Evolutionary conservation across 2,888 invertebrate species (phyloP).

Genomic region (Sinelater perroti): DNA sequence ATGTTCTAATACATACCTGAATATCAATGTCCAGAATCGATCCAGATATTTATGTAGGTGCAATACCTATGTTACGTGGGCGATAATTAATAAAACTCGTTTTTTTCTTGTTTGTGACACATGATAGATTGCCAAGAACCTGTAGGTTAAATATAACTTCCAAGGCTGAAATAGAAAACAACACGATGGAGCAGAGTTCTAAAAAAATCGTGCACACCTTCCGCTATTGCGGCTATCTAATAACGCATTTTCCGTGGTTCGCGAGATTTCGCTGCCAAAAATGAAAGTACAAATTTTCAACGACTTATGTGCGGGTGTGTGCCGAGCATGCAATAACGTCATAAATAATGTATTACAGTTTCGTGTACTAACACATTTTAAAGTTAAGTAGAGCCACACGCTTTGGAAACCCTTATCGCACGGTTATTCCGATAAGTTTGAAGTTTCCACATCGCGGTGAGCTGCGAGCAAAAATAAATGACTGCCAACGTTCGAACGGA

Average conservation of each 20-base stretch:
- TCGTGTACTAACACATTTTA: slow-evolving; percentile 32
- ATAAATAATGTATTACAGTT: slow-evolving; percentile 31
- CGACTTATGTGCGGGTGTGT: neutral
- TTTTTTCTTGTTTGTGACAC: slow-evolving; percentile 18
- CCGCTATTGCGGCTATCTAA: too few relatives aligned
- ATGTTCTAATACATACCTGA: too few relatives aligned
- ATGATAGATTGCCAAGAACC: slow-evolving; percentile 29
- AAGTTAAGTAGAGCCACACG: slow-evolving; percentile 34
- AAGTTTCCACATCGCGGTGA: slow-evolving; percentile 12
- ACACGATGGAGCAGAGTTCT: neutral
- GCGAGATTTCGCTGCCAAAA: too few relatives aligned
- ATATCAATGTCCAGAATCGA: too few relatives aligned
- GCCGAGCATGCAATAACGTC: slow-evolving; percentile 24
- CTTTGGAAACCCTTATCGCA: slow-evolving; percentile 25
- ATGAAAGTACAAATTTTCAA: too few relatives aligned
- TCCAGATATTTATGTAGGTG: too few relatives aligned
- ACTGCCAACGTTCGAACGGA: neutral
- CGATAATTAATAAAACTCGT: slow-evolving; percentile 24
- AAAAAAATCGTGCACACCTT: too few relatives aligned
- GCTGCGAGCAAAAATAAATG: neutral
- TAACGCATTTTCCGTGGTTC: too few relatives aligned
- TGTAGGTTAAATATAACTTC: slow-evolving; percentile 27
- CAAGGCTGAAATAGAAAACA: slow-evolving; percentile 25
- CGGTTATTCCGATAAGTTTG: slow-evolving; percentile 15
- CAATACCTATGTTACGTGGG: slow-evolving; percentile 18